phyloP scores from a whole-genome alignment of 2,888 invertebrate species.

The Drosophila pseudotakahashii region DNA sequence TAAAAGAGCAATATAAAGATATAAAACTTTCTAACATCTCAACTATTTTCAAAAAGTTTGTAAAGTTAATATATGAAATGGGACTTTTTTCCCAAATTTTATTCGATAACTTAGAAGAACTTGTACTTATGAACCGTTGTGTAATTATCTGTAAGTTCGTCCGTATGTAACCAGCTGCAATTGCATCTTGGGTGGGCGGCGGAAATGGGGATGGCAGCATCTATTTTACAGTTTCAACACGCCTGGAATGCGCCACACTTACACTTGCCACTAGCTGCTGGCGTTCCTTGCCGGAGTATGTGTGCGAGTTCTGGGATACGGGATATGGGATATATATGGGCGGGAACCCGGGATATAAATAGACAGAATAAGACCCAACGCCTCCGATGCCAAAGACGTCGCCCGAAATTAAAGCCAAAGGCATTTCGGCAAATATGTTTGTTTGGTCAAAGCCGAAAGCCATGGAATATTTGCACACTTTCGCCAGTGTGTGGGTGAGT shows the following conservation, averaged over 20 bases:
- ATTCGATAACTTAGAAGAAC: background rate
- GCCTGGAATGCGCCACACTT: conserved; percentile 77
- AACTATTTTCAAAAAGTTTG: too few species aligned
- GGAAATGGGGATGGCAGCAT: conserved; percentile 50
- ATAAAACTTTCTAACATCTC: too few species aligned
- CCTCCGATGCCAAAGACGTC: conserved; percentile 52
- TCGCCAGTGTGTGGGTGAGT: conserved; percentile 11
- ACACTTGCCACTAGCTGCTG: conserved; percentile 49
- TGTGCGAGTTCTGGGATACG: conserved; percentile 5
- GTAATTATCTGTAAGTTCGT: conserved; percentile 18
- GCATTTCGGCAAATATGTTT: conserved; percentile 65
- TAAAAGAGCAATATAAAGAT: too few species aligned
- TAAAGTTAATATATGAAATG: too few species aligned
- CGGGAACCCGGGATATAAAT: conserved; percentile 58
- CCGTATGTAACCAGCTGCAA: conserved; percentile 52
- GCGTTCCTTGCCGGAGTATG: conserved; percentile 20
- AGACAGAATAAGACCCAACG: conserved; percentile 65
- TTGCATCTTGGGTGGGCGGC: conserved; percentile 52
- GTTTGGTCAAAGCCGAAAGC: conserved; percentile 47
- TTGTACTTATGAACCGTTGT: conserved; percentile 2
- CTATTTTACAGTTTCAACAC: conserved; percentile 77
- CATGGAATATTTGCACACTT: conserved; percentile 40
- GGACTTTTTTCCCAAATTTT: background rate
- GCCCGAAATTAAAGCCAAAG: conserved; percentile 74
- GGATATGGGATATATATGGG: conserved; percentile 22